Evolutionary conservation across 2,797 vertebrate species (phyloP), one percentile per base, ranked within the genome.

Genomic region (Sebastiscus tertius): DNA sequence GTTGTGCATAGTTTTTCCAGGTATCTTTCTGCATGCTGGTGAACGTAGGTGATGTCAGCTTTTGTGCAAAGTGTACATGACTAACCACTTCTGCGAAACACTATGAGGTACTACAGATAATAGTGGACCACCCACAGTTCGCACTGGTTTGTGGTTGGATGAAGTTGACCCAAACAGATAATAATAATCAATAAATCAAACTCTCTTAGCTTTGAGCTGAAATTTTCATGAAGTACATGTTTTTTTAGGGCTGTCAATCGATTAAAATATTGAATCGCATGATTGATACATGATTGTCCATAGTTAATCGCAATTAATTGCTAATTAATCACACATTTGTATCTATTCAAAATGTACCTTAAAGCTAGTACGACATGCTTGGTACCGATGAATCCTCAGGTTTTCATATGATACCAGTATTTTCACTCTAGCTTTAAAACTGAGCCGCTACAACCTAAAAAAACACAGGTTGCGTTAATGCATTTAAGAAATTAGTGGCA

Each of bases 51-150:
- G 91, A 93, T 62, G 87, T 91, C 81, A 82, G 74, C 84, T 71
- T 84, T 81, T 78, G 82, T 82, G 22, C 75, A 80, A 89, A 88
- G 85, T 83, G 78, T 65, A 80, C 83, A 75, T 85, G 85, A 89
- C 88, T 86, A 89, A 91, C 65, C 83, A 86, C 88, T 89, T 82
- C 42, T 75, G 81, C 71, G 63, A 62, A 86, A 82, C 79, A 42
- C 84, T 92, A 75, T 8, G 61, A 80, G 78, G 73, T 18, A 34
- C 88, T 90, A 69, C 72, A 84, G 78, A 88, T 86, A 77, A 84
- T 77, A 80, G 77, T 74, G 62, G 86, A 83, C 83, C 86, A 84
- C 90, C 84, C 90, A 88, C 89, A 72, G 77, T 67, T 80, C 10
- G 24, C 70, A 11, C 42, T 24, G 67, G 11, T 64, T 65, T 65